Percentiles rank a stretch among this genome's conserved stretches.
phyloP scores from a whole-genome alignment of 2,113 vertebrate species.

The Planiliza haematocheilus region DNA sequence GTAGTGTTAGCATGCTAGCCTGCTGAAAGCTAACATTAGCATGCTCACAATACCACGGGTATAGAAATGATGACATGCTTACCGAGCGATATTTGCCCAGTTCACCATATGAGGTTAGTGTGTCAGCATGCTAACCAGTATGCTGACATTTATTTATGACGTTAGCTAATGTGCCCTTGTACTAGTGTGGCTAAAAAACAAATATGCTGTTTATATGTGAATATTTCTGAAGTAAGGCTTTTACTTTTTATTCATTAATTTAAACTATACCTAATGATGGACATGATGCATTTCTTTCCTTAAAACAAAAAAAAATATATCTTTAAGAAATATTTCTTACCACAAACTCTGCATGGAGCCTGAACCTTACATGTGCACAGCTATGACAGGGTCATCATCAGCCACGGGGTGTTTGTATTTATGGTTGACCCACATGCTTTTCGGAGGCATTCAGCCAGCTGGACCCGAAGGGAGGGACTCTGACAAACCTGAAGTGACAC shows the following conservation, averaged over 20 bases:
- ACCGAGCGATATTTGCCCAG: not conserved
- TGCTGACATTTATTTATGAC: too few relatives aligned
- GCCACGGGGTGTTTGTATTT: slow-evolving; percentile 67
- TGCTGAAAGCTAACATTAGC: not conserved
- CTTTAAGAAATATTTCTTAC: not conserved
- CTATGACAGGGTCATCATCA: slow-evolving; percentile 56
- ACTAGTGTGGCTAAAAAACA: not conserved
- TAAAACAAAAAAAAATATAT: too few relatives aligned
- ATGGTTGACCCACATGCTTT: slow-evolving; percentile 70
- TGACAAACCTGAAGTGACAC: slow-evolving; percentile 76
- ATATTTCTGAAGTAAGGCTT: too few relatives aligned
- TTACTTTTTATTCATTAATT: too few relatives aligned
- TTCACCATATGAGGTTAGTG: too few relatives aligned
- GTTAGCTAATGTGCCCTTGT: not conserved
- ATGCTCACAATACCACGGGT: too few relatives aligned
- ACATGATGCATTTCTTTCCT: too few relatives aligned
- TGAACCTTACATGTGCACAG: slow-evolving; percentile 4
- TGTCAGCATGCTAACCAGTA: not conserved
- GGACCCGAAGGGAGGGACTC: slow-evolving; percentile 51
- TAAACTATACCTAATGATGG: too few relatives aligned
- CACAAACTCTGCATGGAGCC: not conserved
- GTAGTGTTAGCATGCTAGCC: too few relatives aligned
- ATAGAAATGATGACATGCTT: too few relatives aligned
- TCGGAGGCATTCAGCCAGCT: slow-evolving; percentile 45
- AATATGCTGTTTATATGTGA: too few relatives aligned